These are phyloP conservation scores for Falco biarmicus DNA, from an alignment of 2,797 vertebrate species.

Conservation along the genomic window DNA sequence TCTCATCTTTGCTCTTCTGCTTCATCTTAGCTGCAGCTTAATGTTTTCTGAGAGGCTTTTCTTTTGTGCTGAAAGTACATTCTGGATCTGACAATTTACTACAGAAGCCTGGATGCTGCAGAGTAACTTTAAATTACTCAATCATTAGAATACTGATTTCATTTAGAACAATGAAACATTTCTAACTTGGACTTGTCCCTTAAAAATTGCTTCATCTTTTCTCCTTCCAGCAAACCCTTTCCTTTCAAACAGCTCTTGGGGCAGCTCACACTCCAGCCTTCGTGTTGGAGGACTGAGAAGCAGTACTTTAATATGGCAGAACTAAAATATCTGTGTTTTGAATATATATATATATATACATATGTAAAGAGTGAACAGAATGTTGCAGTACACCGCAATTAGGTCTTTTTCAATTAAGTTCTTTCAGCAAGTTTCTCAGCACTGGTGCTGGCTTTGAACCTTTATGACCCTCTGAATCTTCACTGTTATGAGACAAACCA, in stretches of 20 bases:
- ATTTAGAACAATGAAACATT: background rate
- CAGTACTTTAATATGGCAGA: background rate
- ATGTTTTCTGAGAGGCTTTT: background rate
- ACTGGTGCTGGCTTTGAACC: background rate
- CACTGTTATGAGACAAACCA: background rate
- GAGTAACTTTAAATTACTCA: background rate
- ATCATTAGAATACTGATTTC: background rate
- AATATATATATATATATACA: background rate
- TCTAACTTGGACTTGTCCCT: background rate
- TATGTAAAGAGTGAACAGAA: background rate
- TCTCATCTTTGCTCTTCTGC: background rate
- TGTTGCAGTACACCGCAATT: background rate
- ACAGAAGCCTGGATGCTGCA: background rate
- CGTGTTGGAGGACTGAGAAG: background rate
- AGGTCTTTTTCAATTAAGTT: background rate
- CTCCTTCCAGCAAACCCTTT: background rate
- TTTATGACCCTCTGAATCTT: background rate
- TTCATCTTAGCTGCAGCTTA: background rate
- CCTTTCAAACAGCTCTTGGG: background rate
- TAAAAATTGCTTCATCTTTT: background rate
- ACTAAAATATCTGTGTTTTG: background rate
- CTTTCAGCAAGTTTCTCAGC: background rate
- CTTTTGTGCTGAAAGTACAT: background rate
- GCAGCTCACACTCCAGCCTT: background rate
- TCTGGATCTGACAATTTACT: background rate